These are phyloP conservation scores for Drosophila colorata DNA, from an alignment of 2,888 invertebrate genomes.

Conservation along the genomic window DNA sequence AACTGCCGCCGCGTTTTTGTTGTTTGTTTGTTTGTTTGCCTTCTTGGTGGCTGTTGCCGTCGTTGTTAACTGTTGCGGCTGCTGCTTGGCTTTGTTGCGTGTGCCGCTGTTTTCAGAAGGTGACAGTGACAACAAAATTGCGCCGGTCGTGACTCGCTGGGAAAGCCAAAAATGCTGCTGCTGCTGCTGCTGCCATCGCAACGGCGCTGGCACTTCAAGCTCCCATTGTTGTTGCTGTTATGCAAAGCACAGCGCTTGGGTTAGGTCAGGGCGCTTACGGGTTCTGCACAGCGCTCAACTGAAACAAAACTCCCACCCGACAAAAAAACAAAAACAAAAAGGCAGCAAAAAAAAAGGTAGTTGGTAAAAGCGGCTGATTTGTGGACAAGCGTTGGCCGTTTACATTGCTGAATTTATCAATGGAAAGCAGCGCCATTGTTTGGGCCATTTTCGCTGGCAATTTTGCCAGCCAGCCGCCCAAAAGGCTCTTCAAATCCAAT, in stretches of 20 bases:
- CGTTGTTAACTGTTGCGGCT: slow-evolving; percentile 27
- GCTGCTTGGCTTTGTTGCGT: slow-evolving; percentile 64
- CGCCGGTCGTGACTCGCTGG: slow-evolving; percentile 74
- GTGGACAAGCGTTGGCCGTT: slow-evolving; percentile 44
- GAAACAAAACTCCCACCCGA: not conserved
- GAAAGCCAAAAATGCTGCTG: slow-evolving; percentile 62
- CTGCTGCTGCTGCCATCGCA: not conserved
- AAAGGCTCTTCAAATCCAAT: slow-evolving; percentile 53
- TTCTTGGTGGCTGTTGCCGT: slow-evolving; percentile 33
- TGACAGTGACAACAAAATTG: slow-evolving; percentile 77
- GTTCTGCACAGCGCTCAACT: slow-evolving; percentile 26
- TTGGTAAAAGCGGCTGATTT: slow-evolving; percentile 58
- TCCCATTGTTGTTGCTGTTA: slow-evolving; percentile 28
- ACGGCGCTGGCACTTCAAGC: slow-evolving; percentile 16
- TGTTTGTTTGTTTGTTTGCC: slow-evolving; percentile 40
- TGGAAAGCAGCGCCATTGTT: slow-evolving; percentile 59
- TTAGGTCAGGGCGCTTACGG: slow-evolving; percentile 48
- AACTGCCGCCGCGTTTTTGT: slow-evolving; percentile 29
- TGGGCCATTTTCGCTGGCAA: slow-evolving; percentile 26
- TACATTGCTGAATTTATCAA: slow-evolving; percentile 55
- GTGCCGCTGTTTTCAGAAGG: slow-evolving; percentile 56
- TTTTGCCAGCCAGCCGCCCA: slow-evolving; percentile 30
- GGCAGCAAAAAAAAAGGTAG: not conserved
- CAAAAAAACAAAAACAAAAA: too few relatives aligned
- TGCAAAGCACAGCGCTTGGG: slow-evolving; percentile 50